Conservation (phyloP, 2,888 invertebrate genomes). For the Helleia helle region DNA sequence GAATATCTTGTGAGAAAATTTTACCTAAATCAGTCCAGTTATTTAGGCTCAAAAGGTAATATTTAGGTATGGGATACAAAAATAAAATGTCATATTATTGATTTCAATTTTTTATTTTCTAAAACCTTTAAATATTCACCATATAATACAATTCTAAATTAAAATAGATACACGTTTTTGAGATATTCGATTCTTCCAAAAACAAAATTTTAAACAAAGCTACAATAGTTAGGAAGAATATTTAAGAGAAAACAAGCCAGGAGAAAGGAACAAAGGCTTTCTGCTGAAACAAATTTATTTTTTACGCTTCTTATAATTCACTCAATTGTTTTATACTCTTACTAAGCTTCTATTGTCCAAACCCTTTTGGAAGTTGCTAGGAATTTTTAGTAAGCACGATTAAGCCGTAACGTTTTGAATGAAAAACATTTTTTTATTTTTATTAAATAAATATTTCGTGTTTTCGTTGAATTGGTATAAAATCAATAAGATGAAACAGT, state of each 20-base stretch:
- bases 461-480: too few species aligned
- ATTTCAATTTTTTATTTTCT: too few species aligned
- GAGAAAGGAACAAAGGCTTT: conserved; percentile 1
- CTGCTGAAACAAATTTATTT: conserved; percentile 4
- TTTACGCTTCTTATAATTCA: conserved; percentile 8
- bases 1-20: too few species aligned
- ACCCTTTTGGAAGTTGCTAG: conserved; percentile 3
- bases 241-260: conserved; percentile 1
- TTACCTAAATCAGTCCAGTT: too few species aligned
- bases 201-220: not conserved
- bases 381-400: conserved; percentile 2
- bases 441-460: not conserved
- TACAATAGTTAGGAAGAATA: conserved; percentile 1
- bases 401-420: conserved; percentile 2
- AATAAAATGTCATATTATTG: too few species aligned
- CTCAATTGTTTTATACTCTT: conserved; percentile 10
- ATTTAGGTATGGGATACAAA: too few species aligned
- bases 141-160: too few species aligned
- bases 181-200: not conserved
- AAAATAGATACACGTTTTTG: not conserved
- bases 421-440: not conserved
- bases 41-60: too few species aligned
- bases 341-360: conserved; percentile 8
- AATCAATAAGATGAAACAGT: too few species aligned
- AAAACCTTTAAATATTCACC: too few species aligned